Evolutionary conservation across 2,888 invertebrate species (phyloP).

Genomic region (Raillietiella orientalis): DNA sequence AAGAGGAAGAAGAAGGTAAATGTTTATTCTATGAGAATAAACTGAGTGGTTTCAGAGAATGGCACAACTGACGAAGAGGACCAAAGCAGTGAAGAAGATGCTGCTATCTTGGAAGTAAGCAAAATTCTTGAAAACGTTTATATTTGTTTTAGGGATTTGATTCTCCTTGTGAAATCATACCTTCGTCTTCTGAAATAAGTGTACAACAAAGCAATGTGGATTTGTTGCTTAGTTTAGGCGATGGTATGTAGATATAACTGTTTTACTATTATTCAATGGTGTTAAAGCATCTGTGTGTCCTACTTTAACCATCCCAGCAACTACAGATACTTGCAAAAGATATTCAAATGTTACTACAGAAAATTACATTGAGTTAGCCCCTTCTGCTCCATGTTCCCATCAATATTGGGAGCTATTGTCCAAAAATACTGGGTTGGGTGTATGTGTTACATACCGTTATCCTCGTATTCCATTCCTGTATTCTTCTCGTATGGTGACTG

Average conservation of each 20-base stretch:
- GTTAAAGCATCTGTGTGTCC: background rate
- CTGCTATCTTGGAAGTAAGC: no score
- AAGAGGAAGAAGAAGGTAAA: constrained; percentile 7
- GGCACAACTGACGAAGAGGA: constrained; percentile 8
- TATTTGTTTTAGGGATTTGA: no score
- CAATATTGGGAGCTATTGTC: no score
- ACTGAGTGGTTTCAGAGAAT: constrained; percentile 9
- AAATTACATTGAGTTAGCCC: no score
- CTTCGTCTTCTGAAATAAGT: no score
- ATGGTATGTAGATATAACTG: constrained; percentile 16
- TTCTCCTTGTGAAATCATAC: no score
- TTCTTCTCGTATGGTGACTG: constrained; percentile 41
- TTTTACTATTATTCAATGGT: constrained; percentile 1
- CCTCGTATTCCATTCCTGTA: constrained; percentile 45
- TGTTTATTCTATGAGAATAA: constrained; percentile 11
- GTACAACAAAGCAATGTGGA: constrained; percentile 42
- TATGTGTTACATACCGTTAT: constrained; percentile 21
- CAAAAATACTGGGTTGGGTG: constrained; percentile 27
- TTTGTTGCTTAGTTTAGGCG: constrained; percentile 44
- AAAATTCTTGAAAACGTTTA: no score
- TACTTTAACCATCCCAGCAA: no score
- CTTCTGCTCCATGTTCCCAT: no score
- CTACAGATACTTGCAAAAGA: no score
- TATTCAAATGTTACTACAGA: no score
- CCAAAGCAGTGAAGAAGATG: no score